These are phyloP conservation scores for Steinernema scapterisci DNA, from an alignment of 2,888 invertebrate genomes.

Conservation along the genomic window DNA sequence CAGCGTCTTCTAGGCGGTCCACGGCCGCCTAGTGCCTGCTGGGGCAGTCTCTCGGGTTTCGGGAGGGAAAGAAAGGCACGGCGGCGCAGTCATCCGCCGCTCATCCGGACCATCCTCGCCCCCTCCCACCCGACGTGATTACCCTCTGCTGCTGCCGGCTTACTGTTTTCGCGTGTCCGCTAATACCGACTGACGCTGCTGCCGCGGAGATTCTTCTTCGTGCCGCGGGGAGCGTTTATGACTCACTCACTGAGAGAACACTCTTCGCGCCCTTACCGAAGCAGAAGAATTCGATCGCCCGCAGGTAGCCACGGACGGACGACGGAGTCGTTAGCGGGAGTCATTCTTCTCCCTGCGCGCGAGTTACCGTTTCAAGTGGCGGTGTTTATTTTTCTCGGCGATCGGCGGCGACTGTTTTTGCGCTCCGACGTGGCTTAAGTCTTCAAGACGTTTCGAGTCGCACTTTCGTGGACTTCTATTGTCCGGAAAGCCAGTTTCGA, in stretches of 20 bases:
- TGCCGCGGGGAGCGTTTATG: slow-evolving; percentile 3
- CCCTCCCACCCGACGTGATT: background rate
- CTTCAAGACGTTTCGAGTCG: slow-evolving; percentile 26
- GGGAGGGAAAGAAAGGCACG: slow-evolving; percentile 22
- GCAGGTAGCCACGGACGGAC: background rate
- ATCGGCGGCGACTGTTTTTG: slow-evolving; percentile 26
- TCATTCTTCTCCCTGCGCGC: background rate
- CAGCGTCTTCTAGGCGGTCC: slow-evolving; percentile 7
- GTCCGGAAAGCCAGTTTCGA: slow-evolving; percentile 29
- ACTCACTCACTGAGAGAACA: background rate
- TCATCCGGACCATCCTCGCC: background rate
- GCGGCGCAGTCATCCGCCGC: background rate
- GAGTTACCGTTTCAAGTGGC: slow-evolving; percentile 28
- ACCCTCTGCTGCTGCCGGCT: background rate
- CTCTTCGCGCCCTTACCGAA: background rate
- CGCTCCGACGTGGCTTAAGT: slow-evolving; percentile 26
- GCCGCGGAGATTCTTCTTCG: background rate
- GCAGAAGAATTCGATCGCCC: background rate
- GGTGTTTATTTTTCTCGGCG: slow-evolving; percentile 29
- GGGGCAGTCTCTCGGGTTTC: background rate
- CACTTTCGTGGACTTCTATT: slow-evolving; percentile 30
- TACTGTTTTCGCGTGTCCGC: slow-evolving; percentile 32
- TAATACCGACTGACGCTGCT: slow-evolving; percentile 6
- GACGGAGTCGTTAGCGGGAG: background rate
- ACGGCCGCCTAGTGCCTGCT: slow-evolving; percentile 15